Conservation (phyloP, 92 coral and sea anemone genomes). For the Umimayanthus chanpuru region DNA sequence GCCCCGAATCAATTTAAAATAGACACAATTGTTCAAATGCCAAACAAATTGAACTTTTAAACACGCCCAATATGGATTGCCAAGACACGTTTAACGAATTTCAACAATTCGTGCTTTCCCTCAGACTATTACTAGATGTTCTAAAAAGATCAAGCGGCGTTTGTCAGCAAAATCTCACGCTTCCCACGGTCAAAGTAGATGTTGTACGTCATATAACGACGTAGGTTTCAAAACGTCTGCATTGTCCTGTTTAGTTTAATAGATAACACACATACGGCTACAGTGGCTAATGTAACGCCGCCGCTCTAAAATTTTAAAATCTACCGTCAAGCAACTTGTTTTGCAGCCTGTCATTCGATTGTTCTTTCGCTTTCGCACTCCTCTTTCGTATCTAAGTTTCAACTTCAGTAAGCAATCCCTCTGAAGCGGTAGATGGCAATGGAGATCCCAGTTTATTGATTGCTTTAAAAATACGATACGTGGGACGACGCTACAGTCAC, state of each 20-base stretch:
- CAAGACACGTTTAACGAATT: not conserved
- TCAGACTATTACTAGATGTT: not conserved
- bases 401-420: too few relatives aligned
- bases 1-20: not conserved
- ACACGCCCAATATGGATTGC: not conserved
- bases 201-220: conserved; percentile 12
- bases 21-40: not conserved
- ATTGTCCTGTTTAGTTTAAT: not conserved
- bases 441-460: too few relatives aligned
- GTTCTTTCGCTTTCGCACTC: not conserved
- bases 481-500: too few relatives aligned
- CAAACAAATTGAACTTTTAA: not conserved
- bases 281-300: not conserved
- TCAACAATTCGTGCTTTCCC: not conserved
- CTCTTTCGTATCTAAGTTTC: too few relatives aligned
- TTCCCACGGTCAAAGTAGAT: not conserved
- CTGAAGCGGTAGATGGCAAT: too few relatives aligned
- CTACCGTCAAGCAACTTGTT: not conserved
- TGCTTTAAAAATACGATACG: too few relatives aligned
- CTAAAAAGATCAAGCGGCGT: not conserved
- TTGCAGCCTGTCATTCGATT: too few relatives aligned
- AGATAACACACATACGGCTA: not conserved
- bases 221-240: not conserved
- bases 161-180: not conserved
- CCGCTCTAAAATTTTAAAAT: not conserved